Evolutionary conservation across 2,888 invertebrate species (phyloP), one percentile per base, ranked within the genome.

Genomic region (Tanytarsus gracilentus): DNA sequence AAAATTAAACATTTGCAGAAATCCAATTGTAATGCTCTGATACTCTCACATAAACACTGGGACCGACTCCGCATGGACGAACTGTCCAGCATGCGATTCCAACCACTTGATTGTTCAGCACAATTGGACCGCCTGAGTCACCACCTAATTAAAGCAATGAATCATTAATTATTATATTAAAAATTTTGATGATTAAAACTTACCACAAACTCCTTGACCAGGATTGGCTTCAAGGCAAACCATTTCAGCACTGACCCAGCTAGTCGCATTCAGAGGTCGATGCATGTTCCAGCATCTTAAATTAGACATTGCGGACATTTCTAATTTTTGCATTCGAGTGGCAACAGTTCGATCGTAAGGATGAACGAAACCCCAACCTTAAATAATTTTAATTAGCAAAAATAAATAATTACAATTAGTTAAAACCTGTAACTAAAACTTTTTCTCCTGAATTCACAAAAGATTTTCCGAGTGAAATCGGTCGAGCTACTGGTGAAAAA

Each of bases 71-170:
- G 14, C 49, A 49, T 2, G 49, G 49, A n/a, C 49, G 18, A 4
- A 21, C 9, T 4, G n/a, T n/a, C 49, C 49, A 49, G 9, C 25
- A 49, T 6, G 25, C 49, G 14, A 49, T 25, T 23, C 49, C 49
- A n/a, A 49, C 49, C 4, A 49, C 49, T 5, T 21, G 21, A 1
- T 26, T 26, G 7, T 49, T 21, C 27, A 21, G 14, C 9, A 14
- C 25, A n/a, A 49, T 26, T 26, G 49, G 49, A 23, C 49, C 49
- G 18, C 44, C 44, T 44, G 51, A 51, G 29, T 51, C 51, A 1
- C 51, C 51, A 29, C 50, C 50, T 26, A 5, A 16, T 8, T 8
- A 18, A 3, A 11, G 9, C 2, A 3, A 33, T 11, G 4, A 4
- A 3, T 11, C 23, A 48, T 7, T 18, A 4, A 48, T 2, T 23